Conservation (phyloP, 1,140 invertebrate species). For the Drosophila erecta region DNA sequence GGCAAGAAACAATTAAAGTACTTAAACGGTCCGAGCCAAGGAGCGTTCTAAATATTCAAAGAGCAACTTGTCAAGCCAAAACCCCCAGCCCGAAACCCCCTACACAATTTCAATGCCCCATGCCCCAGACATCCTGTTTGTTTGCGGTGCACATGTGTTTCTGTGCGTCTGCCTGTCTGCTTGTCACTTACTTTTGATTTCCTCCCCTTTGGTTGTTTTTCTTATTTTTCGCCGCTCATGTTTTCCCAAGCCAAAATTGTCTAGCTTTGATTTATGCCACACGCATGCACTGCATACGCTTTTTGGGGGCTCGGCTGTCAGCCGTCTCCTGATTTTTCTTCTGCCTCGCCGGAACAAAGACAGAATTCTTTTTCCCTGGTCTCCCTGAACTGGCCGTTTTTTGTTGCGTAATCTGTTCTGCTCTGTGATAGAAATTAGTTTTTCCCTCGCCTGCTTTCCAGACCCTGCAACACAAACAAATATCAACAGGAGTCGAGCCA, state of each 20-base stretch:
- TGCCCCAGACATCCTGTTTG: slow-evolving; percentile 55
- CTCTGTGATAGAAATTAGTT: slow-evolving; percentile 66
- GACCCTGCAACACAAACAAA: slow-evolving; percentile 48
- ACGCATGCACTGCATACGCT: slow-evolving; percentile 80
- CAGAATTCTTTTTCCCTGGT: slow-evolving; percentile 15
- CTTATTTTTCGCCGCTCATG: slow-evolving; percentile 56
- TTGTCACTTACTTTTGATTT: slow-evolving; percentile 82
- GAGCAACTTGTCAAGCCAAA: slow-evolving; percentile 59
- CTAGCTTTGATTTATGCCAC: slow-evolving; percentile 82
- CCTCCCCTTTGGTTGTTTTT: slow-evolving; percentile 54
- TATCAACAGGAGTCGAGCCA: slow-evolving; percentile 54
- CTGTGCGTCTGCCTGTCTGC: slow-evolving; percentile 77
- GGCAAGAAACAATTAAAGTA: slow-evolving; percentile 68
- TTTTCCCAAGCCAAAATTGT: slow-evolving; percentile 77
- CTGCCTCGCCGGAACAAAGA: slow-evolving; percentile 21
- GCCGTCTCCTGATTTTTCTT: slow-evolving; percentile 60
- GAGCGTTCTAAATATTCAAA: slow-evolving; percentile 65
- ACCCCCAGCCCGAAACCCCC: slow-evolving; percentile 5
- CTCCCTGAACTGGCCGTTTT: slow-evolving; percentile 32
- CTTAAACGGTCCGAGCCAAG: slow-evolving; percentile 47
- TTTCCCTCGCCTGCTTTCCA: slow-evolving; percentile 40
- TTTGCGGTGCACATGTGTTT: slow-evolving; percentile 79
- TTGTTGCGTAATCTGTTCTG: slow-evolving; percentile 64
- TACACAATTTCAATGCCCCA: background rate
- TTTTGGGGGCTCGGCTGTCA: slow-evolving; percentile 61